Evolutionary conservation across 2,797 vertebrate genomes (phyloP), one percentile per base, ranked within the genome.

Genomic region (Hemibagrus guttatus): DNA sequence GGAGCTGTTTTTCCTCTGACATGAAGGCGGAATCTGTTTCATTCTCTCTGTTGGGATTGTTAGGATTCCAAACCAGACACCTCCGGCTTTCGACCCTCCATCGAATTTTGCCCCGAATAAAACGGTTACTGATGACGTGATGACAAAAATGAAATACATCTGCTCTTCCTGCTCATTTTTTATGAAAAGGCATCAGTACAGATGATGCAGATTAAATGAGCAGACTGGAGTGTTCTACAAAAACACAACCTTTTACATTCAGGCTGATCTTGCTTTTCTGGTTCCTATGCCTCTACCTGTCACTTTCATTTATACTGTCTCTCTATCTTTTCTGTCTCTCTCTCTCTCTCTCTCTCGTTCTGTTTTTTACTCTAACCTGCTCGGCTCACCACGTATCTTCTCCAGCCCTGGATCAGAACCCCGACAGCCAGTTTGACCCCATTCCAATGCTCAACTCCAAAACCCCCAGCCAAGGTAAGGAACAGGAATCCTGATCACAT

Each of bases 381-480:
- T 85, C 61, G 59, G 56, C 90, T 87, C 85, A 87, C 90, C 90
- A 91, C 89, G 88, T 85, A 90, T 89, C 86, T 89, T 90, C 92
- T 92, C 91, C 97, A 93, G 95, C 96, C 96, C 97, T 97, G 94
- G 96, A 97, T 95, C 98, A 97, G 94, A 96, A 95, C 95, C 95
- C 97, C 88, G 97, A 97, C 92, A 97, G 98, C 96, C 98, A 99
- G 94, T 99, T 99, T 97, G 98, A 99, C 93, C 98, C 98, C 94
- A 99, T 99, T 93, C 98, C 98, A 84, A 97, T 99, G 93, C 95
- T 99, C 95, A 96, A 97, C 97, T 97, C 98, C 95, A 99, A 98
- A 98, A 97, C 96, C 93, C 95, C 97, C 94, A 97, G 95, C 93
- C 97, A 98, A 99, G 98, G 98, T 99, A 99, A 99, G 98, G 94